Base-by-base conservation (phyloP, 2,797 vertebrate genomes). In the Danionella dracula region DNA sequence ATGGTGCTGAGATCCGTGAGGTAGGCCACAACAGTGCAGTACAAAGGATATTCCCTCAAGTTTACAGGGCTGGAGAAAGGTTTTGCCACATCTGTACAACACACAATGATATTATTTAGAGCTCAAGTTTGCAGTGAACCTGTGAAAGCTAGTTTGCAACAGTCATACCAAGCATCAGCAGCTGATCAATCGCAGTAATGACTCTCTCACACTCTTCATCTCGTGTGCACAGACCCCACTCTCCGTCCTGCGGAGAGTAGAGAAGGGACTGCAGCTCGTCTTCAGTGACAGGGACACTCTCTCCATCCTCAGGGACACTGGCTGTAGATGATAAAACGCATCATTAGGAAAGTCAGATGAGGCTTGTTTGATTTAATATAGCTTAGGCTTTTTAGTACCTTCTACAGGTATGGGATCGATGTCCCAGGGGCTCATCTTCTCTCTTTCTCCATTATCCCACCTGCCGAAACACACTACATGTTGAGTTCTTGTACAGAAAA, bases 391-490 rank as follows among this genome's bases (percentile, higher is more conserved):
- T 11, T 12, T 21, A 29, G 21, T 81, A 93, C 95, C 95, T 93
- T 92, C 93, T 77, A 96, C 93, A 64, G 94, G 93, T 86, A 98
- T 95, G 1, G 92, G 92, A 46, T 99, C 95, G 92, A 98, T 97
- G 84, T 98, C 94, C 93, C 97, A 99, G 0, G 95, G 96, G 81
- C 97, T 99, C 96, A 99, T 94, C 76, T 92, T 96, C 80, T 99
- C 97, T 73, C 86, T 85, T 75, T 99, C 97, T 20, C 93, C 91
- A 74, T 98, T 99, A 85, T 99, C 97, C 97, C 96, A 99, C 83
- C 96, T 99, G 79, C n/a, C n/a, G 66, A 73, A 3, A 2, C 1
- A 29, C 35, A 49, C 63, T 6, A 23, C 19, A 23, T 21, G 41
- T 42, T 42, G 4, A 41, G 15, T 12, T 8, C 6, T 7, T 40